Percentiles rank a stretch among this genome's conserved stretches.
These are phyloP conservation scores for Tachysurus fulvidraco DNA, from an alignment of 2,113 vertebrate species.

Conservation along the genomic window DNA sequence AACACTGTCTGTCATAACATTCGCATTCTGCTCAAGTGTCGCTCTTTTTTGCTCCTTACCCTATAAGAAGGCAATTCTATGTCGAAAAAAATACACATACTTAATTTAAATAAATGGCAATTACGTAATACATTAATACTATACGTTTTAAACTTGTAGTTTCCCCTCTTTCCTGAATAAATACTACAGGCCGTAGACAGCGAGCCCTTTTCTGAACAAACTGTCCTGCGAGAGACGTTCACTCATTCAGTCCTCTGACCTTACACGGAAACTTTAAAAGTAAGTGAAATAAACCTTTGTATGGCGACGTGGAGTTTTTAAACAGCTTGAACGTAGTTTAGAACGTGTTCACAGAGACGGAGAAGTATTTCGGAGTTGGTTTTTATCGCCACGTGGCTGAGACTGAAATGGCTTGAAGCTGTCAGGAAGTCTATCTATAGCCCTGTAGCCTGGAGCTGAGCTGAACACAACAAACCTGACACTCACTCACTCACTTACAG, in stretches of 20 bases:
- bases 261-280: constrained; percentile 24
- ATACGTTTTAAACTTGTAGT: rapidly evolving
- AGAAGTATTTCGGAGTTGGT: not conserved
- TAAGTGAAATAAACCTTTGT: constrained; percentile 38
- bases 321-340: not conserved
- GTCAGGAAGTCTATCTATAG: constrained; percentile 40
- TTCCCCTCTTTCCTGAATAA: constrained; percentile 21
- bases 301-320: not conserved
- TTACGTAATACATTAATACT: not conserved
- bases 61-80: too few species aligned
- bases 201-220: constrained; percentile 37
- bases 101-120: not conserved
- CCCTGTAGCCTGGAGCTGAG: not conserved
- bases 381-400: constrained; percentile 53
- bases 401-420: constrained; percentile 8
- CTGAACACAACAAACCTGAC: not conserved
- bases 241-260: not conserved
- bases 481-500: not conserved
- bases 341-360: not conserved
- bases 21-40: not conserved
- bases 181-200: not conserved
- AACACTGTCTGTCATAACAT: too few species aligned
- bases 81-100: rapidly evolving
- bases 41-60: not conserved
- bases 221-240: constrained; percentile 6